Evolutionary conservation across 2,113 vertebrate genomes (phyloP).

Genomic region (Megaleporinus macrocephalus): DNA sequence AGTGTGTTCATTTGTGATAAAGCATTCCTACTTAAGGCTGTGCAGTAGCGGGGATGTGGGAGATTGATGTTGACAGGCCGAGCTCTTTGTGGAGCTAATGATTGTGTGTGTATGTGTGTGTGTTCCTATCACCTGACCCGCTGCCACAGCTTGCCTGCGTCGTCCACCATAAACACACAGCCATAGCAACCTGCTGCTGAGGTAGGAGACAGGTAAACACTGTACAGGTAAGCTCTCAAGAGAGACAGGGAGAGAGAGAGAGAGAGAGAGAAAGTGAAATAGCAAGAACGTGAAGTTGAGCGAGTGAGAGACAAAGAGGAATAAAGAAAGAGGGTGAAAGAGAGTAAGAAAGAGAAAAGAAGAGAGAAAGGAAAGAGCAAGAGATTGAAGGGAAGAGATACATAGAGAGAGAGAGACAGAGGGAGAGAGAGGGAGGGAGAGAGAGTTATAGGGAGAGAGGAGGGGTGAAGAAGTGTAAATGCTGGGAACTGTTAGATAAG

Average conservation of each 20-base stretch:
- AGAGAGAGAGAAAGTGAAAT: neutral
- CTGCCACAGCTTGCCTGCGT: constrained; percentile 28
- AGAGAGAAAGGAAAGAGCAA: too few species aligned
- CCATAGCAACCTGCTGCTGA: constrained; percentile 44
- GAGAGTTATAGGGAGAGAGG: neutral
- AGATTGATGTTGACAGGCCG: constrained; percentile 54
- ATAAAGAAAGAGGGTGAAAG: neutral
- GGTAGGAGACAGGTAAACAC: constrained; percentile 50
- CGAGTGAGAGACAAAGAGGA: too few species aligned
- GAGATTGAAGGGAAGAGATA: too few species aligned
- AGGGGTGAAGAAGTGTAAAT: neutral
- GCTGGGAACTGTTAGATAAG: constrained; percentile 18
- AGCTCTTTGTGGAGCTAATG: constrained; percentile 51
- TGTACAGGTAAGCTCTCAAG: constrained; percentile 28
- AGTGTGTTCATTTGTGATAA: constrained; percentile 45
- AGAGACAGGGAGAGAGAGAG: neutral
- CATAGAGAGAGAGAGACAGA: too few species aligned
- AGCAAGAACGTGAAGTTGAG: too few species aligned
- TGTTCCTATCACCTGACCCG: constrained; percentile 47
- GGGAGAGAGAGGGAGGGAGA: too few species aligned
- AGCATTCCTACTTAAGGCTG: constrained; percentile 42
- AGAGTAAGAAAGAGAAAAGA: neutral
- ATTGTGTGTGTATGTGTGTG: constrained; percentile 40
- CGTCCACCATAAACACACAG: constrained; percentile 36
- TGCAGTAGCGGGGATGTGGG: constrained; percentile 27